A percentile compares a stretch with the other conserved stretches of the same genome.
These are phyloP conservation scores for Tetragnatha versicolor DNA, from an alignment of 1,140 invertebrate genomes.

Conservation along the genomic window DNA sequence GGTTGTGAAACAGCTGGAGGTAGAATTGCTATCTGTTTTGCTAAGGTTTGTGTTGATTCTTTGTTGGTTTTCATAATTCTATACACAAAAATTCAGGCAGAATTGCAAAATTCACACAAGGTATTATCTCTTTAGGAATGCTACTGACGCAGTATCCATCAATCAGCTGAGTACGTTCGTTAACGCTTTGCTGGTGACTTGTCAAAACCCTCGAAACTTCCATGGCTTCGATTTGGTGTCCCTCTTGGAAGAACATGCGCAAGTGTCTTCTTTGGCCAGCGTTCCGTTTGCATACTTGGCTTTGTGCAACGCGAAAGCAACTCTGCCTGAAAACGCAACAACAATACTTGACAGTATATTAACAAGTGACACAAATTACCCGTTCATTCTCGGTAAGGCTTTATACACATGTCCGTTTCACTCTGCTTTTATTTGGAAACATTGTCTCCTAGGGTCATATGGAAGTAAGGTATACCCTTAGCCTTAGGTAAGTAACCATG, in stretches of 20 bases:
- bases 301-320: not conserved
- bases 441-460: no score
- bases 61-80: not conserved
- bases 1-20: not conserved
- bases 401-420: no score
- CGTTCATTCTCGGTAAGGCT: not conserved
- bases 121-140: not conserved
- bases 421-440: no score
- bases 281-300: not conserved
- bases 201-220: not conserved
- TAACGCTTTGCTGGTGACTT: not conserved
- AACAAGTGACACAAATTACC: not conserved
- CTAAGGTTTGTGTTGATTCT: conserved; percentile 6
- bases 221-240: not conserved
- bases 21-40: not conserved
- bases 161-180: conserved; percentile 5
- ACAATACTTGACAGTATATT: not conserved
- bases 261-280: not conserved
- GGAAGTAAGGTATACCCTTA: no score
- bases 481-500: no score
- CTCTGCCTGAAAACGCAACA: not conserved
- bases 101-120: not conserved
- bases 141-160: not conserved
- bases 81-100: not conserved
- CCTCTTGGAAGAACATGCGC: not conserved